These are phyloP conservation scores for Caenorhabditis wallacei DNA, from an alignment of 2,888 invertebrate genomes.

Conservation along the genomic window DNA sequence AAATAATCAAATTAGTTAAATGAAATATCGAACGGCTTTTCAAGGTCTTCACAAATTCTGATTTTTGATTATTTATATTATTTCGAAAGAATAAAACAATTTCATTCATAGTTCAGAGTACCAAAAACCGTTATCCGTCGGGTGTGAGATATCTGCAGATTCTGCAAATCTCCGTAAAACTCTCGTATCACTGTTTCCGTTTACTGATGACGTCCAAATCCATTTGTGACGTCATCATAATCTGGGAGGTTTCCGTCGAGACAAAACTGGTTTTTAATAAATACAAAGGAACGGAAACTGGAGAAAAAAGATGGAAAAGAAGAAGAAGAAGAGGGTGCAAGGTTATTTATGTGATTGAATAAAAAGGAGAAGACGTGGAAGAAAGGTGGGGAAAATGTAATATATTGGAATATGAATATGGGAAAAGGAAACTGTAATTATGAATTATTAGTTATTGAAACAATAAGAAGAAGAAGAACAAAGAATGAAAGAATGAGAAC, in stretches of 20 bases:
- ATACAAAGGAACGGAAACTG: conserved; percentile 55
- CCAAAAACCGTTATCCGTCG: conserved; percentile 15
- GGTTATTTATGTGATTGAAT: conserved; percentile 47
- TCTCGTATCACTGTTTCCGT: conserved; percentile 26
- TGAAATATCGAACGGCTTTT: conserved; percentile 42
- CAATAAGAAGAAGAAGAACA: conserved; percentile 23
- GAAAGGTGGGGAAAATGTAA: conserved; percentile 28
- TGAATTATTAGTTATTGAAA: conserved; percentile 28
- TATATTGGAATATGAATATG: conserved; percentile 22
- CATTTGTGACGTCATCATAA: conserved; percentile 52
- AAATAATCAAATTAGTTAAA: conserved; percentile 43
- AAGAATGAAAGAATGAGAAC: neutral
- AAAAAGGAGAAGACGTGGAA: conserved; percentile 1
- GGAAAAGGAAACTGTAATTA: conserved; percentile 45
- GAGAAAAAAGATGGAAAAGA: conserved; percentile 17
- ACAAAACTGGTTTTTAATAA: conserved; percentile 57
- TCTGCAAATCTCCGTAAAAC: conserved; percentile 23
- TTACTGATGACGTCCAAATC: conserved; percentile 34
- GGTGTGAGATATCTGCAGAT: conserved; percentile 27
- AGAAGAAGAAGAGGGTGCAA: conserved; percentile 46
- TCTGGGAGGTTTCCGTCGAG: conserved; percentile 42
- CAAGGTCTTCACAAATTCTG: conserved; percentile 33
- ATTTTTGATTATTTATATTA: conserved; percentile 36
- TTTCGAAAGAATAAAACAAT: conserved; percentile 11
- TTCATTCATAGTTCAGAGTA: neutral